Base-by-base conservation (phyloP, 2,888 invertebrate species). In the Megastigmus dorsalis region DNA sequence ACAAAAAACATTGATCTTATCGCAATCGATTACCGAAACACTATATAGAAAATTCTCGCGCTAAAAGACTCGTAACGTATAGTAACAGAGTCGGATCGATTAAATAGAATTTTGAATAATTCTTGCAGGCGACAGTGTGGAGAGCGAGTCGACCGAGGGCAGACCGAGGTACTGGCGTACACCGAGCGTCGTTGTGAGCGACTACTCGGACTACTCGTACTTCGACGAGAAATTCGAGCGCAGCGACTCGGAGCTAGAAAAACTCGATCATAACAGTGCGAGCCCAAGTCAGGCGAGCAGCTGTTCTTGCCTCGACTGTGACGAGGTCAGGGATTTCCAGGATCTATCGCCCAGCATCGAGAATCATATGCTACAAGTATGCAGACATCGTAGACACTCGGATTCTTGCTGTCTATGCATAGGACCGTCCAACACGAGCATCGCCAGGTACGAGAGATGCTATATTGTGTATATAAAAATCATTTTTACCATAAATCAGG, bases 121-220 rank as follows among this genome's bases (percentile, higher is more conserved):
- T 1, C 10, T 38, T 28, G 45, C 79, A 30, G 82, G 80, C 10
- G 85, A 86, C 55, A 78, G 80, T 23, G 79, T 72, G 6, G 86
- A 87, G 41, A 80, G 80, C 63, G 87, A 86, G 50, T 79, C 82
- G 0, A 82, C 72, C 26, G 86, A 85, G 54, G 87, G 83, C 26
- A 33, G 75, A 60, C 86, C 86, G 3, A 48, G 75, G 2, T 94
- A 92, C 81, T 94, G 94, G 87, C 89, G 95, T 74, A 95, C 95
- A 0, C 96, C 96, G 0, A 95, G 95, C 68, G 95, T 96, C 54
- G 95, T 96, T 2, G 95, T 96, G 48, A 95, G 95, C 83, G 96
- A 96, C 86, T 95, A 95, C 83, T 95, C 95, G 0, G 95, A 95
- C 82, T 95, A 93, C 82, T 87, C 86, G 20, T 87, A 86, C 78